phyloP scores from a whole-genome alignment of 2,797 vertebrate species.

The Borostomias antarcticus region DNA sequence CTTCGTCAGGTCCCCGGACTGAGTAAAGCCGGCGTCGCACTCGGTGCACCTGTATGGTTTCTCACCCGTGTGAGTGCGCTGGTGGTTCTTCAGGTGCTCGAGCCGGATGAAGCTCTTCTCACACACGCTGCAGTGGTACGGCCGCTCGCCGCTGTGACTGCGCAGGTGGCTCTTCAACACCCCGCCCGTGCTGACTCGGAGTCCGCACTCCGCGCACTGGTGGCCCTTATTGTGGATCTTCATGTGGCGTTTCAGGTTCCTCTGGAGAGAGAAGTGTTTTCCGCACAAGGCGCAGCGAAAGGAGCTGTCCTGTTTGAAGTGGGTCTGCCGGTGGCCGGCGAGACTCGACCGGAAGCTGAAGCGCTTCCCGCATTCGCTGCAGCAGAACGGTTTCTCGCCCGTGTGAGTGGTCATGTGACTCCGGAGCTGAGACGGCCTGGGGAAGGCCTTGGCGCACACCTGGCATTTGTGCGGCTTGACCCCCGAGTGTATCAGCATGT shows the following conservation, averaged over 20 bases:
- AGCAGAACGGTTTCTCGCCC: slow-evolving; percentile 73
- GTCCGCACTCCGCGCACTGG: slow-evolving; percentile 76
- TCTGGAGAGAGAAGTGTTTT: slow-evolving; percentile 71
- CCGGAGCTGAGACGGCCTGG: slow-evolving; percentile 73
- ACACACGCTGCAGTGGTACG: slow-evolving; percentile 78
- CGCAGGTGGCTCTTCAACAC: slow-evolving; percentile 76
- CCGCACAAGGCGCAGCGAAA: slow-evolving; percentile 72
- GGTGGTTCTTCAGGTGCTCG: slow-evolving; percentile 76
- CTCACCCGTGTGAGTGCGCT: slow-evolving; percentile 79
- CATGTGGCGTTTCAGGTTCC: slow-evolving; percentile 72
- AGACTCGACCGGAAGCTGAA: slow-evolving; percentile 78
- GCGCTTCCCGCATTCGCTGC: slow-evolving; percentile 71
- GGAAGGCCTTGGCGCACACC: slow-evolving; percentile 74
- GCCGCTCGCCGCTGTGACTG: slow-evolving; percentile 75
- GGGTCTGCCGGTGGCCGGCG: slow-evolving; percentile 71
- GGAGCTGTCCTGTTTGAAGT: slow-evolving; percentile 74
- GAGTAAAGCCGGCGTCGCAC: slow-evolving; percentile 77
- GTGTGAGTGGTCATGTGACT: slow-evolving; percentile 77
- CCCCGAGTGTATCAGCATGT: slow-evolving; percentile 76
- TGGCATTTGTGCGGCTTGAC: slow-evolving; percentile 74
- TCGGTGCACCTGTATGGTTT: slow-evolving; percentile 75
- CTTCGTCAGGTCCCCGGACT: slow-evolving; percentile 78
- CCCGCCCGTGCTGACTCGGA: slow-evolving; percentile 73
- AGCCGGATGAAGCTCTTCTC: slow-evolving; percentile 74
- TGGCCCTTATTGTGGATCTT: slow-evolving; percentile 76